Evolutionary conservation across 2,797 vertebrate genomes (phyloP).

Genomic region (Sebastes ruberrimus): DNA sequence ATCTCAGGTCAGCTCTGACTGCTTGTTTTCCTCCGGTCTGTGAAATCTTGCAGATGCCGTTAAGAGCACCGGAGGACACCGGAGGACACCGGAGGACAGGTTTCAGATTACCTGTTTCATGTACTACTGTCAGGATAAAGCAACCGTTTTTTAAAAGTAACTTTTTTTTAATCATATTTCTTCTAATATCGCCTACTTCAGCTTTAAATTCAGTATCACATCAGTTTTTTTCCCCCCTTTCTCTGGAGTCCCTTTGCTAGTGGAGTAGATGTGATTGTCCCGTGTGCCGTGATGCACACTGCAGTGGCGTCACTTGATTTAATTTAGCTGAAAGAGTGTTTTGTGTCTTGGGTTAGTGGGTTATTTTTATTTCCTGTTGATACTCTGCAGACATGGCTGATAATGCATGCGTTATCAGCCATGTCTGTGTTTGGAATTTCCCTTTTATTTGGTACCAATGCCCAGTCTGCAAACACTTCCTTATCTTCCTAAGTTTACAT

Average conservation of each 20-base stretch:
- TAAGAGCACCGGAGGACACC: no score
- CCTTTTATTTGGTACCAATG: background rate
- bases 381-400: background rate
- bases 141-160: no score
- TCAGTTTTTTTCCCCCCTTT: background rate
- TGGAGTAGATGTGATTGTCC: background rate
- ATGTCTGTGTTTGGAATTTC: background rate
- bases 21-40: no score
- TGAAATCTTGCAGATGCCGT: no score
- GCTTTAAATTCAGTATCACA: background rate
- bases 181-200: no score
- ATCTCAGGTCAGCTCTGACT: no score
- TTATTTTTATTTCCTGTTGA: slow-evolving; percentile 8
- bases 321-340: background rate
- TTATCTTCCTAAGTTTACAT: slow-evolving; percentile 5
- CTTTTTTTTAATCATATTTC: no score
- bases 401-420: background rate
- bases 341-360: background rate
- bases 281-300: background rate
- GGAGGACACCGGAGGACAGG: no score
- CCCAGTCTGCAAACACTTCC: background rate
- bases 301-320: background rate
- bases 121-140: no score
- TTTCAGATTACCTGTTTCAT: no score
- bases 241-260: background rate